A percentile compares a stretch with the other conserved stretches of the same genome.
Evolutionary conservation across 2,113 vertebrate genomes (phyloP).

Genomic region (Ochotona curzoniae): DNA sequence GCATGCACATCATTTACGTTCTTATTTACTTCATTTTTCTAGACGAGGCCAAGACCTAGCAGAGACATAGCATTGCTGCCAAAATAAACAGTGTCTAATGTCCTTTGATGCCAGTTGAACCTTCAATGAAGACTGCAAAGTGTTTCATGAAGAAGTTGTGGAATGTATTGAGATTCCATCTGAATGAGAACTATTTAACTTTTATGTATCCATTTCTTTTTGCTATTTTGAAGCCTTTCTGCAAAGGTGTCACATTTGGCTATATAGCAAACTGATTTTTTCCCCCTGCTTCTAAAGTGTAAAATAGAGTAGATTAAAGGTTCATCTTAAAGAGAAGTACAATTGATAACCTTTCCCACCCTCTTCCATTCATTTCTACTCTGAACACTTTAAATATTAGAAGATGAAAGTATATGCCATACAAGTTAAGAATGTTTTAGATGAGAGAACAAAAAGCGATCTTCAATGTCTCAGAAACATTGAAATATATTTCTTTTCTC

Average conservation of each 20-base stretch:
- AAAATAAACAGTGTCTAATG: background rate
- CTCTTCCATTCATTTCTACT: background rate
- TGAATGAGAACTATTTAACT: background rate
- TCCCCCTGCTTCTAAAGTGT: background rate
- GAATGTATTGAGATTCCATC: background rate
- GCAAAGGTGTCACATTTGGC: background rate
- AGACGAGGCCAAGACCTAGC: background rate
- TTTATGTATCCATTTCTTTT: background rate
- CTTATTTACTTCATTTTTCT: background rate
- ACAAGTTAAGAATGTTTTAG: conserved; percentile 14
- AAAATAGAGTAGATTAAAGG: conserved; percentile 44
- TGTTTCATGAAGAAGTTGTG: background rate
- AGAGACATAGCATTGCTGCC: background rate
- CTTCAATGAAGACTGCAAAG: background rate
- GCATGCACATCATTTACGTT: background rate
- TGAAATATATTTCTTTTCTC: background rate
- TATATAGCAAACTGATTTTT: conserved; percentile 4
- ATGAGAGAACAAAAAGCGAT: background rate
- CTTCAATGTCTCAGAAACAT: conserved; percentile 15
- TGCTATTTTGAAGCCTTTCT: conserved; percentile 8
- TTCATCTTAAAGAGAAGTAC: conserved; percentile 25
- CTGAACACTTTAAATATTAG: conserved; percentile 17
- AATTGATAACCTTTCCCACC: background rate
- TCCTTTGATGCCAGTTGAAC: conserved; percentile 12
- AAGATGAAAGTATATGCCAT: background rate